Evolutionary conservation across 1,140 invertebrate species (phyloP), one percentile per base, ranked within the genome.

Genomic region (Cyclina sinensis): DNA sequence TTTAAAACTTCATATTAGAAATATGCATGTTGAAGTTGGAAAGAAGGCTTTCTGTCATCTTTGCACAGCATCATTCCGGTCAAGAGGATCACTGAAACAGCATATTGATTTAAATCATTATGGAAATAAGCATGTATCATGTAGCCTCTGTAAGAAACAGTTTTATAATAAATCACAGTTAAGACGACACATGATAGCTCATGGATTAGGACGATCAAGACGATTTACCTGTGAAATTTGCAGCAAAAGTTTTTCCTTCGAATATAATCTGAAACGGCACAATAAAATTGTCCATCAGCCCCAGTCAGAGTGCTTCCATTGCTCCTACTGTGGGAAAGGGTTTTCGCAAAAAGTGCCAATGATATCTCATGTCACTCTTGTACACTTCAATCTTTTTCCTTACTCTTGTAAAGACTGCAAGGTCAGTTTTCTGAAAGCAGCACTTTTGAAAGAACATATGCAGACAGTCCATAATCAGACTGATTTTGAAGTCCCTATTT

Each of bases 251-350:
- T 94, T 94, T 73, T 86, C 89, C 68, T 92, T 88, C 87, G 81
- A 89, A 65, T 90, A 86, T 57, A 94, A 94, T 80, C 85, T 92
- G 18, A 86, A 91, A 37, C 80, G 93, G 46, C 93, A 94, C 65
- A 86, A 91, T 18, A 27, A 68, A 32, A 39, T 88, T 16, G 76
- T 94, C 11, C 93, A 94, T 84, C 65, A 85, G 39, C 85, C 88
- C 7, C 87, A 90, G 59, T 57, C 57, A 16, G 92, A 93, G 80
- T 86, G 78, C 3, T 93, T 88, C 59, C 93, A 94, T 86, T 94
- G 93, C 70, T 93, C 93, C 5, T 94, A 94, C 73, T 94, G 93
- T 85, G 93, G 92, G 18, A 92, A 92, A 85, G 92, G 92, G 1
- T 94, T 94, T 87, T 78, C 51, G 27, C 87, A 91, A 18, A 93